Percentiles rank a stretch among this genome's conserved stretches.
phyloP scores from a whole-genome alignment of 2,797 vertebrate species.

The Centroberyx gerrardi region DNA sequence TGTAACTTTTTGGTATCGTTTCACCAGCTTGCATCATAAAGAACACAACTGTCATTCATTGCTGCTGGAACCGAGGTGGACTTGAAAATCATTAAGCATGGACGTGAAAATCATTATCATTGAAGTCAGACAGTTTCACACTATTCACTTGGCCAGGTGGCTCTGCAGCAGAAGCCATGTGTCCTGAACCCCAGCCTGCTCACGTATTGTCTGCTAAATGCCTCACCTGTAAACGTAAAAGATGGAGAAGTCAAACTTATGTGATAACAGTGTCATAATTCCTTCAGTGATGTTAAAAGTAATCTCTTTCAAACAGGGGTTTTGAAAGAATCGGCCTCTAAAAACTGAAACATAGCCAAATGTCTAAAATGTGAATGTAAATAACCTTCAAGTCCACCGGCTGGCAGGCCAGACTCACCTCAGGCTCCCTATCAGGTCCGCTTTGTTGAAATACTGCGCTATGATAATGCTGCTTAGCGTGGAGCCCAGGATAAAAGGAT shows the following conservation, averaged over 20 bases:
- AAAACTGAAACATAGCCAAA: background rate
- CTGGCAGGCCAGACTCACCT: constrained; percentile 44
- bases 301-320: background rate
- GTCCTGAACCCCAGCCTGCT: no score
- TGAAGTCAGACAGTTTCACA: background rate
- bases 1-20: constrained; percentile 17
- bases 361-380: background rate
- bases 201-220: no score
- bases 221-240: no score
- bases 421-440: constrained; percentile 52
- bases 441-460: constrained; percentile 58
- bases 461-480: constrained; percentile 69
- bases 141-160: background rate
- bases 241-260: no score
- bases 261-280: no score
- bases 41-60: constrained; percentile 8
- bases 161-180: no score
- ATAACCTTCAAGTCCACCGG: background rate
- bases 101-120: background rate
- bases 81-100: constrained; percentile 36
- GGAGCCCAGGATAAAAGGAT: constrained; percentile 68
- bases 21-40: constrained; percentile 54
- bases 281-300: no score
- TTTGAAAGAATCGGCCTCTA: background rate
- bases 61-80: constrained; percentile 16